These are phyloP conservation scores for Palythoa grandiflora DNA, from an alignment of 92 coral and sea anemone species.

Conservation along the genomic window DNA sequence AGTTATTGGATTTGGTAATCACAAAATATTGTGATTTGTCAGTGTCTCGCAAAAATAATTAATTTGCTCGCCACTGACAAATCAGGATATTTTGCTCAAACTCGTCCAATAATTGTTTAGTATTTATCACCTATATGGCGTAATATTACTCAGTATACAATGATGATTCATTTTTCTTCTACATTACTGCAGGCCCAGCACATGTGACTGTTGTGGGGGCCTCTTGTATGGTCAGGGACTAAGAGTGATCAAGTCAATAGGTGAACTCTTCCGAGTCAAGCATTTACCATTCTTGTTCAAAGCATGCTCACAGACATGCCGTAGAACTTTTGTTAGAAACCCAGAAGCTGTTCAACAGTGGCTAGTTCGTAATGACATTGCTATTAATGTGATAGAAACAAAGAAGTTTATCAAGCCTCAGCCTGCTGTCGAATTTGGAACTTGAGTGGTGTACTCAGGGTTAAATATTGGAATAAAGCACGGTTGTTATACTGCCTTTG, in stretches of 20 bases:
- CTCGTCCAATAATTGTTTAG: too few relatives aligned
- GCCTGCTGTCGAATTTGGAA: background rate
- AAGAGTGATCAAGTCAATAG: constrained; percentile 80
- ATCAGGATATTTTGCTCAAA: too few relatives aligned
- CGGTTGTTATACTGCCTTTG: too few relatives aligned
- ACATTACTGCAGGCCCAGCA: constrained; percentile 66
- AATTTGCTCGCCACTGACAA: too few relatives aligned
- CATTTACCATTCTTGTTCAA: constrained; percentile 84
- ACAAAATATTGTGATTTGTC: too few relatives aligned
- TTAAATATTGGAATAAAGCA: too few relatives aligned
- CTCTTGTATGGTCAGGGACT: constrained; percentile 84
- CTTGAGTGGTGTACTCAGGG: background rate
- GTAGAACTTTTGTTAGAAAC: constrained; percentile 77
- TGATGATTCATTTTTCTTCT: background rate
- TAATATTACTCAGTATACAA: background rate
- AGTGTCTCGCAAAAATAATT: too few relatives aligned
- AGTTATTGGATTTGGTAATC: too few relatives aligned
- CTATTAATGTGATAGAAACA: background rate
- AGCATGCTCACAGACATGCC: constrained; percentile 89
- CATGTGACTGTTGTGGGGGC: constrained; percentile 95
- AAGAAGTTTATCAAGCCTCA: background rate
- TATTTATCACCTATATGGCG: background rate
- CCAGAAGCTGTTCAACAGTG: constrained; percentile 80
- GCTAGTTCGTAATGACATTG: constrained; percentile 68
- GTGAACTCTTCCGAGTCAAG: constrained; percentile 78